Evolutionary conservation across 1,140 invertebrate species (phyloP).

Genomic region (Drosophila saltans): DNA sequence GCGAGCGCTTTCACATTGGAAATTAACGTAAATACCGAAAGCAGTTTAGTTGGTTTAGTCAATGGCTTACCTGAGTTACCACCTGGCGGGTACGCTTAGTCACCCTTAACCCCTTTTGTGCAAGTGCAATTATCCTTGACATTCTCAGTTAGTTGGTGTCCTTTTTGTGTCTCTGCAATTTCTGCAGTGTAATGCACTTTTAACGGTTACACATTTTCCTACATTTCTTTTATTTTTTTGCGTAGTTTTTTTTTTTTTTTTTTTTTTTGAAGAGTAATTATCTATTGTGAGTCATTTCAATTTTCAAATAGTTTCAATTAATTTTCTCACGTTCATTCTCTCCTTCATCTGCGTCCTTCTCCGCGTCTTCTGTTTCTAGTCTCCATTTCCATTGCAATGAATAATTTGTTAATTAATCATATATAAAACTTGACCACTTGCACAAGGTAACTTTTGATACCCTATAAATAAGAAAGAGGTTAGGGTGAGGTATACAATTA

Average conservation of each 20-base stretch:
- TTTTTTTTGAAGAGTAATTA: slow-evolving; percentile 36
- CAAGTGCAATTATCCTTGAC: slow-evolving; percentile 49
- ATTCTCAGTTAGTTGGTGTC: slow-evolving; percentile 39
- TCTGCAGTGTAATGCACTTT: slow-evolving; percentile 41
- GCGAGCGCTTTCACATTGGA: slow-evolving; percentile 37
- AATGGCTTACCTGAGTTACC: slow-evolving; percentile 43
- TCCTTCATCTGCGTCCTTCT: background rate
- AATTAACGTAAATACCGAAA: slow-evolving; percentile 57
- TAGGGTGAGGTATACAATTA: too few relatives aligned
- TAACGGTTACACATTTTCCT: slow-evolving; percentile 34
- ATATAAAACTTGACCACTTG: slow-evolving; percentile 37
- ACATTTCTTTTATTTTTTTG: slow-evolving; percentile 6
- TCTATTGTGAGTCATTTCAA: slow-evolving; percentile 22
- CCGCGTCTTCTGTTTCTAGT: background rate
- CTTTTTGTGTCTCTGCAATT: slow-evolving; percentile 29
- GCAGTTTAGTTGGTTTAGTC: slow-evolving; percentile 33
- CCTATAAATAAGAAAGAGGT: background rate
- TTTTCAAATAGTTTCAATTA: slow-evolving; percentile 19
- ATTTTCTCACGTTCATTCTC: slow-evolving; percentile 59
- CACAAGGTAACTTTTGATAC: slow-evolving; percentile 31
- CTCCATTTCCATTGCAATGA: slow-evolving; percentile 41
- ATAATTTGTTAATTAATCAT: slow-evolving; percentile 79
- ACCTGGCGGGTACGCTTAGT: slow-evolving; percentile 66
- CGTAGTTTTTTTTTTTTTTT: slow-evolving; percentile 4
- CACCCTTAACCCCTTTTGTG: slow-evolving; percentile 39